Percentiles rank a stretch among this genome's conserved stretches.
phyloP scores from a whole-genome alignment of 2,888 invertebrate genomes.

The Hyposoter dolosus region DNA sequence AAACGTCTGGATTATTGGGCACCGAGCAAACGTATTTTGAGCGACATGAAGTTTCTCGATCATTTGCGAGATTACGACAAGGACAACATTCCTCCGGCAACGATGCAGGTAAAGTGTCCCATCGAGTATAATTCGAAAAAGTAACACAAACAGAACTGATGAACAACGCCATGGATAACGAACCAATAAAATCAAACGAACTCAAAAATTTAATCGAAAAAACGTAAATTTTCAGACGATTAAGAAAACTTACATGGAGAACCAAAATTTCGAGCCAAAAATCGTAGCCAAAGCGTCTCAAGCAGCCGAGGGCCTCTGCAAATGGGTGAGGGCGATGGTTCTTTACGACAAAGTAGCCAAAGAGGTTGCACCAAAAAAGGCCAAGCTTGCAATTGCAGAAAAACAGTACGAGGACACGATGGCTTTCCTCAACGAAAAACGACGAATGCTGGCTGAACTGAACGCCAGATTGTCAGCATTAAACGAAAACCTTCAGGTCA shows the following conservation, averaged over 20 bases:
- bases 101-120: slow-evolving; percentile 88
- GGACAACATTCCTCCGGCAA: slow-evolving; percentile 91
- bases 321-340: slow-evolving; percentile 96
- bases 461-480: slow-evolving; percentile 91
- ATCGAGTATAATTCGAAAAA: not conserved
- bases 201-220: too few relatives aligned
- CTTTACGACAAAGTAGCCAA: slow-evolving; percentile 94
- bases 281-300: slow-evolving; percentile 95
- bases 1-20: slow-evolving; percentile 94
- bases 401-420: slow-evolving; percentile 93
- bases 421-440: slow-evolving; percentile 93
- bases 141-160: not conserved
- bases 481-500: slow-evolving; percentile 89
- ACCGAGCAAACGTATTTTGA: slow-evolving; percentile 92
- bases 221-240: slow-evolving; percentile 69
- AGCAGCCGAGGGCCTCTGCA: slow-evolving; percentile 96
- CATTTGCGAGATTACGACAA: slow-evolving; percentile 92
- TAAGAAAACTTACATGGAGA: slow-evolving; percentile 82
- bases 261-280: slow-evolving; percentile 92
- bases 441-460: slow-evolving; percentile 90
- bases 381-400: slow-evolving; percentile 92
- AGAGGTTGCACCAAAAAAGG: slow-evolving; percentile 94
- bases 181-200: too few relatives aligned
- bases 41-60: slow-evolving; percentile 93
- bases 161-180: too few relatives aligned